These are phyloP conservation scores for Ophiothrix spiculata DNA, from an alignment of 35 echinoderm and acorn worm genomes.

Conservation along the genomic window DNA sequence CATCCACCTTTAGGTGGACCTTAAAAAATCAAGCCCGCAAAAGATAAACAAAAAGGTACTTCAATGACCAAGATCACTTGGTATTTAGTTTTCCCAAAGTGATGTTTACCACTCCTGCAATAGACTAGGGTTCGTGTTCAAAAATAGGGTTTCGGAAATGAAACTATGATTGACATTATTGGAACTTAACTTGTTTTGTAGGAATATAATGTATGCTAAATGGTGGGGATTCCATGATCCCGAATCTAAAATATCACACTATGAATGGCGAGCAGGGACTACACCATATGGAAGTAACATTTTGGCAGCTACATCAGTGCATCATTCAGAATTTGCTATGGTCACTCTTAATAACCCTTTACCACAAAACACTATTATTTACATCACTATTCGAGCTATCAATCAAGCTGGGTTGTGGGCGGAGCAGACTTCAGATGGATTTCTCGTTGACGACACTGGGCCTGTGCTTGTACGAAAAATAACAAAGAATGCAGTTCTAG, in stretches of 20 bases:
- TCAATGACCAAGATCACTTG: no score
- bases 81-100: no score
- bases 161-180: no score
- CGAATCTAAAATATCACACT: slow-evolving; percentile 35
- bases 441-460: not conserved
- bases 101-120: no score
- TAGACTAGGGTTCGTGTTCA: no score
- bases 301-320: not conserved
- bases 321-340: slow-evolving; percentile 6
- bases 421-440: slow-evolving; percentile 10
- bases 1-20: no score
- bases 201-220: slow-evolving; percentile 16
- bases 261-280: slow-evolving; percentile 48
- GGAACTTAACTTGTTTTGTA: no score
- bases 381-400: not conserved
- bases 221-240: slow-evolving; percentile 52
- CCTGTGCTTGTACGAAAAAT: not conserved
- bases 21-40: no score
- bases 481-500: not conserved
- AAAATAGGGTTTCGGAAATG: no score
- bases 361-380: not conserved
- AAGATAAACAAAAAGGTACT: no score
- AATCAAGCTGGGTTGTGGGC: slow-evolving; percentile 6
- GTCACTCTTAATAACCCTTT: not conserved
- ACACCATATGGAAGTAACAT: slow-evolving; percentile 33